Conservation (phyloP, 2,888 invertebrate genomes). For the Eumacrocentrus americanus region DNA sequence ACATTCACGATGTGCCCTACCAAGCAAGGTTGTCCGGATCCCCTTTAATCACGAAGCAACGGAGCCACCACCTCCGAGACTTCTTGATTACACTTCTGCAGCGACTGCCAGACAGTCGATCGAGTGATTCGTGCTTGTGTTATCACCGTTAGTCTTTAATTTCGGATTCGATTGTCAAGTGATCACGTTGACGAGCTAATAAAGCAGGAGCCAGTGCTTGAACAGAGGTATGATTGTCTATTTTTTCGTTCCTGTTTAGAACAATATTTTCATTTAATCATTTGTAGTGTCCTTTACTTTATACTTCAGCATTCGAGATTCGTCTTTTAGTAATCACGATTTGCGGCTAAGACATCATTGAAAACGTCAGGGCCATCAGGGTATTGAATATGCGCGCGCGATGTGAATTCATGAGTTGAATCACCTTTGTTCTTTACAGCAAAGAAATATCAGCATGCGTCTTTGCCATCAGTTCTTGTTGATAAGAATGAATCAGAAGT, state of each 20-base stretch:
- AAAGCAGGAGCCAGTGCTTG: no score
- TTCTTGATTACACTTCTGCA: slow-evolving; percentile 13
- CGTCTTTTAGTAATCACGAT: no score
- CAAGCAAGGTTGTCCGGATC: slow-evolving; percentile 44
- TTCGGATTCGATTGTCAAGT: no score
- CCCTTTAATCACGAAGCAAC: slow-evolving; percentile 18
- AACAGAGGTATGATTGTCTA: no score
- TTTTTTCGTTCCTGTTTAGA: no score
- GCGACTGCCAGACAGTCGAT: background rate
- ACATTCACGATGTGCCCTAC: slow-evolving; percentile 56
- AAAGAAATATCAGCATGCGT: background rate
- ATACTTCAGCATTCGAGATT: slow-evolving; percentile 1
- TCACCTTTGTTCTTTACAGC: slow-evolving; percentile 5
- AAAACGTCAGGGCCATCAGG: slow-evolving; percentile 1
- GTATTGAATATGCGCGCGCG: background rate
- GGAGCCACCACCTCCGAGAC: slow-evolving; percentile 11
- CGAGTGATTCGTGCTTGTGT: slow-evolving; percentile 3
- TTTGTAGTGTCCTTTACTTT: no score
- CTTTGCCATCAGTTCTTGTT: background rate
- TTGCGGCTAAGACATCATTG: background rate
- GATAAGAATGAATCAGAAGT: no score
- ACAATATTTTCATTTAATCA: no score
- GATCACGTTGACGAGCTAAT: no score
- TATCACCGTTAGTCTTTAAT: background rate
- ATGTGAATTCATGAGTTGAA: slow-evolving; percentile 1